phyloP scores from a whole-genome alignment of 2,113 vertebrate genomes.

The Chaetorhynchus papuensis region DNA sequence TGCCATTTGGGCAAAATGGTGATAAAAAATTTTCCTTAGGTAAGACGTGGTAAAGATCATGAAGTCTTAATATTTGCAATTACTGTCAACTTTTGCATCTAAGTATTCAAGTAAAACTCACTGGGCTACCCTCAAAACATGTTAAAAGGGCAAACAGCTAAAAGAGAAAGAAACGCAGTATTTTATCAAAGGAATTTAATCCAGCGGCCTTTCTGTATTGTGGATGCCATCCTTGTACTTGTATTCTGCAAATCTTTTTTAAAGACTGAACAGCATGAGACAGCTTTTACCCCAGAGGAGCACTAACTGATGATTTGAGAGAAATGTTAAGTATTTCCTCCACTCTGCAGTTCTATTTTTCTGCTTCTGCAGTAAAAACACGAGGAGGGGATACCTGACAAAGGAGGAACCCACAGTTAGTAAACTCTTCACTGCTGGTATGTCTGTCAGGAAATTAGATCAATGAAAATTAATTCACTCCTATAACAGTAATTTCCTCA shows the following conservation, averaged over 20 bases:
- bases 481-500: not conserved
- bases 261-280: not conserved
- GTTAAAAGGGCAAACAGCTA: not conserved
- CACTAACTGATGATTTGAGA: not conserved
- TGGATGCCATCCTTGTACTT: not conserved
- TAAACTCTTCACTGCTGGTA: not conserved
- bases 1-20: not conserved
- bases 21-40: not conserved
- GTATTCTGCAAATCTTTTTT: not conserved
- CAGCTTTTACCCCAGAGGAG: not conserved
- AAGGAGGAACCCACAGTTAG: not conserved
- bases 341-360: not conserved
- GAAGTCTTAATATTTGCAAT: not conserved
- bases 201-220: not conserved
- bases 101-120: not conserved
- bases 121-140: not conserved
- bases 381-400: not conserved
- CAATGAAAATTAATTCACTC: constrained; percentile 4
- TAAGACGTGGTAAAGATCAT: not conserved
- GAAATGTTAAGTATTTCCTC: not conserved
- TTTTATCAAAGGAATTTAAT: not conserved
- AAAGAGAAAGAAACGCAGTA: not conserved
- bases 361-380: not conserved
- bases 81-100: not conserved
- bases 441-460: not conserved